Conservation (phyloP, 1,140 invertebrate genomes). For the Propsilocerus akamusi region DNA sequence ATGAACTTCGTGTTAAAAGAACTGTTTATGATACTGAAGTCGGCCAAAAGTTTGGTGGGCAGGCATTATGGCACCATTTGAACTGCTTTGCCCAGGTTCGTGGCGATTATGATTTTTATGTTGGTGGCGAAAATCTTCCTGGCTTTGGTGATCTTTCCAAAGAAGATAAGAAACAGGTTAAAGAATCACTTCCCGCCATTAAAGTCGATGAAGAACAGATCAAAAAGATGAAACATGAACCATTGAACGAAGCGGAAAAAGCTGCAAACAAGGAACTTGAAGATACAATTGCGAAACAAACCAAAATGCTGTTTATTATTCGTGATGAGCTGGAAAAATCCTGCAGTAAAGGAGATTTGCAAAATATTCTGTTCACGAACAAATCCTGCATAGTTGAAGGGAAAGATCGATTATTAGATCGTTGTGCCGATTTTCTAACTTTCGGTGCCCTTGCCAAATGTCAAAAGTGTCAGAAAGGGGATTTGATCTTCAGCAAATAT, state of each 20-base stretch:
- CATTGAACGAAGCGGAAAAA: slow-evolving; percentile 7
- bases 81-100: slow-evolving; percentile 77
- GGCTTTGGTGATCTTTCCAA: slow-evolving; percentile 52
- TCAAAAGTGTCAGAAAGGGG: slow-evolving; percentile 55
- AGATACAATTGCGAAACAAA: slow-evolving; percentile 59
- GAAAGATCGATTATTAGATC: slow-evolving; percentile 55
- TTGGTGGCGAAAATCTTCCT: slow-evolving; percentile 44
- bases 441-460: slow-evolving; percentile 75
- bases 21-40: slow-evolving; percentile 70
- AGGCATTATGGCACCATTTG: slow-evolving; percentile 77
- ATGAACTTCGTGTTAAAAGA: slow-evolving; percentile 64
- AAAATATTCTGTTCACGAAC: slow-evolving; percentile 50
- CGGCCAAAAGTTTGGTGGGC: slow-evolving; percentile 58
- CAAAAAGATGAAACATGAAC: not conserved
- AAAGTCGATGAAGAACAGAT: slow-evolving; percentile 12
- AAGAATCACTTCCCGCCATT: slow-evolving; percentile 19
- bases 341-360: slow-evolving; percentile 38
- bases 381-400: slow-evolving; percentile 40
- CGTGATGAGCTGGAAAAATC: slow-evolving; percentile 27
- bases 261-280: slow-evolving; percentile 40
- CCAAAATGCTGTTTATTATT: slow-evolving; percentile 54
- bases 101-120: slow-evolving; percentile 19
- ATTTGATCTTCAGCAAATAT: slow-evolving; percentile 49
- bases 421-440: slow-evolving; percentile 61
- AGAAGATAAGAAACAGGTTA: slow-evolving; percentile 54